These are phyloP conservation scores for Nyctalus aviator DNA, from an alignment of 2,797 vertebrate genomes.

Conservation along the genomic window DNA sequence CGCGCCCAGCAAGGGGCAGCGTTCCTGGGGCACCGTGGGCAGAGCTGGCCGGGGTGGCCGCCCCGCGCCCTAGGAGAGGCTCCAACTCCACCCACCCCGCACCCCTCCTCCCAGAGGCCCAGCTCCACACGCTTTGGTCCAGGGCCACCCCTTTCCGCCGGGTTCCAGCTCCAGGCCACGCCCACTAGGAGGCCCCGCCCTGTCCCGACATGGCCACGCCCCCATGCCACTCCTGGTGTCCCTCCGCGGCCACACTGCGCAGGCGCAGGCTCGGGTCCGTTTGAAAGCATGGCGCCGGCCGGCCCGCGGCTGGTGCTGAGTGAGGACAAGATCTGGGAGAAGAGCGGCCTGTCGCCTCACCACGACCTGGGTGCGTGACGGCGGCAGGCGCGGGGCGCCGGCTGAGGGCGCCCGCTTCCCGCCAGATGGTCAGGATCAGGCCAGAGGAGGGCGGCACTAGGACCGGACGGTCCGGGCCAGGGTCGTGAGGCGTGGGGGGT, in stretches of 20 bases:
- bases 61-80: too few relatives aligned
- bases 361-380: constrained; percentile 73
- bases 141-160: too few relatives aligned
- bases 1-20: too few relatives aligned
- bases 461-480: background rate
- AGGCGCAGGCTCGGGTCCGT: background rate
- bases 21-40: too few relatives aligned
- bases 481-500: too few relatives aligned
- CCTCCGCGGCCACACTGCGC: background rate
- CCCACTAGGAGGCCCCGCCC: background rate
- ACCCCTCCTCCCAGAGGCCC: too few relatives aligned
- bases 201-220: background rate
- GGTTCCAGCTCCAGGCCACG: rapidly evolving
- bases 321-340: constrained; percentile 75
- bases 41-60: background rate
- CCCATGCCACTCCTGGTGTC: background rate
- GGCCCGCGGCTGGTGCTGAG: constrained; percentile 16
- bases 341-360: constrained; percentile 70
- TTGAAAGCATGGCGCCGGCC: constrained; percentile 74
- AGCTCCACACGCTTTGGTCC: background rate
- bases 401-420: background rate
- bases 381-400: background rate
- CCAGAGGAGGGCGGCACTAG: background rate
- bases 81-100: too few relatives aligned
- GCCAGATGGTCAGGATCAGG: background rate